Percentiles rank a stretch among this genome's conserved stretches.
Conservation (phyloP, 2,888 invertebrate genomes). For the Drosophila nigritarsus region DNA sequence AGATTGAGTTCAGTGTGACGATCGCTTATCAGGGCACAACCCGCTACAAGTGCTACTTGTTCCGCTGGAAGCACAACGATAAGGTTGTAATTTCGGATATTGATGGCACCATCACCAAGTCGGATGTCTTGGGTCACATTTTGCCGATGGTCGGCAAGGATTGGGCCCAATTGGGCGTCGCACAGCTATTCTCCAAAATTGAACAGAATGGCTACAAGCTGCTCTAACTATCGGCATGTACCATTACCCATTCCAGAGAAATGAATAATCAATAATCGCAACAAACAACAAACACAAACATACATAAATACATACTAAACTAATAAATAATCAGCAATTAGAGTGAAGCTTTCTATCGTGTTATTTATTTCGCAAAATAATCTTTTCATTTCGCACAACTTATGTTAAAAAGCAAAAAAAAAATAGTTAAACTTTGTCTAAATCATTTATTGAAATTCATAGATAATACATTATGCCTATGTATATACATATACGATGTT, state of each 20-base stretch:
- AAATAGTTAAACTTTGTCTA: neutral
- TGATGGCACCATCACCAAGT: slow-evolving; percentile 99
- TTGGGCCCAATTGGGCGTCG: slow-evolving; percentile 99
- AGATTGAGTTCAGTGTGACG: slow-evolving; percentile 98
- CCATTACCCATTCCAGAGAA: slow-evolving; percentile 88
- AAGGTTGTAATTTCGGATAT: slow-evolving; percentile 99
- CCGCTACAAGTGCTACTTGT: slow-evolving; percentile 97
- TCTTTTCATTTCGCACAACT: slow-evolving; percentile 9
- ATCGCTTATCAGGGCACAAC: slow-evolving; percentile 99
- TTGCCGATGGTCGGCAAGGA: slow-evolving; percentile 98
- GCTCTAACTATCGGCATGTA: slow-evolving; percentile 97
- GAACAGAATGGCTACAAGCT: slow-evolving; percentile 98
- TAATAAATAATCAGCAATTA: slow-evolving; percentile 20
- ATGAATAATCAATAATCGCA: slow-evolving; percentile 39
- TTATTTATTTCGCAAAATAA: slow-evolving; percentile 21
- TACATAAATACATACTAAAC: neutral
- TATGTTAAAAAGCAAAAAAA: neutral
- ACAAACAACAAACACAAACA: slow-evolving; percentile 2
- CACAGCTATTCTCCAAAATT: slow-evolving; percentile 98
- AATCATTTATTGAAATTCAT: slow-evolving; percentile 9
- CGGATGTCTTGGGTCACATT: slow-evolving; percentile 99
- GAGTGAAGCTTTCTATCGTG: slow-evolving; percentile 5
- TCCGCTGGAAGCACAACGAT: slow-evolving; percentile 98
- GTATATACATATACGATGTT: slow-evolving; percentile 35
- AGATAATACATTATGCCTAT: slow-evolving; percentile 33